phyloP scores from a whole-genome alignment of 2,888 invertebrate species.

The Cartodere bifasciata region DNA sequence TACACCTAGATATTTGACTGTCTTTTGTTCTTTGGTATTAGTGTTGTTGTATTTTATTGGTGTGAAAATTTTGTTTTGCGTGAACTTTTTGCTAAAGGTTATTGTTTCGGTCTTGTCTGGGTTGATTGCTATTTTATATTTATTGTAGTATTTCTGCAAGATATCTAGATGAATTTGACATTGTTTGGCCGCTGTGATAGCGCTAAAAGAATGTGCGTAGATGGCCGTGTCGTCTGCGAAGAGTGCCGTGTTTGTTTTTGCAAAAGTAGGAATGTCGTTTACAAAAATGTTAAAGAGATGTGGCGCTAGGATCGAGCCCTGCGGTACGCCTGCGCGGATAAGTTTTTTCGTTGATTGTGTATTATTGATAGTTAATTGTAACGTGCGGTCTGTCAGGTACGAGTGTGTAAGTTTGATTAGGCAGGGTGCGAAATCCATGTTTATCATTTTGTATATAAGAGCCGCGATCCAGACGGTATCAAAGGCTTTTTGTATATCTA shows the following conservation, averaged over 20 bases:
- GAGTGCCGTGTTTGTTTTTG: constrained; percentile 9
- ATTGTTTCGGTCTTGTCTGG: constrained; percentile 5
- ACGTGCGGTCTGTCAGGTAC: constrained; percentile 16
- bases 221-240: constrained; percentile 12
- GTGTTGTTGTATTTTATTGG: constrained; percentile 2
- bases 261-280: constrained; percentile 8
- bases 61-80: constrained; percentile 3
- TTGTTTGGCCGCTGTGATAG: constrained; percentile 5
- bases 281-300: constrained; percentile 8
- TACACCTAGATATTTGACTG: background rate
- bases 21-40: constrained; percentile 2
- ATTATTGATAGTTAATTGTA: constrained; percentile 16
- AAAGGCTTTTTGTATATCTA: constrained; percentile 26
- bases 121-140: constrained; percentile 4
- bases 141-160: constrained; percentile 2
- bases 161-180: constrained; percentile 2
- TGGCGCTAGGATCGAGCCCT: constrained; percentile 9
- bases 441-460: constrained; percentile 19
- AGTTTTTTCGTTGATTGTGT: constrained; percentile 6
- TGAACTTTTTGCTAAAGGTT: constrained; percentile 7
- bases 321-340: constrained; percentile 14
- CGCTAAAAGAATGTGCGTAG: constrained; percentile 8
- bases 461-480: constrained; percentile 24
- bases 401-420: constrained; percentile 16
- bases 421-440: constrained; percentile 14